Percentiles rank a stretch among this genome's conserved stretches.
These are phyloP conservation scores for Rhamnusium bicolor DNA, from an alignment of 2,888 invertebrate species.

Conservation along the genomic window DNA sequence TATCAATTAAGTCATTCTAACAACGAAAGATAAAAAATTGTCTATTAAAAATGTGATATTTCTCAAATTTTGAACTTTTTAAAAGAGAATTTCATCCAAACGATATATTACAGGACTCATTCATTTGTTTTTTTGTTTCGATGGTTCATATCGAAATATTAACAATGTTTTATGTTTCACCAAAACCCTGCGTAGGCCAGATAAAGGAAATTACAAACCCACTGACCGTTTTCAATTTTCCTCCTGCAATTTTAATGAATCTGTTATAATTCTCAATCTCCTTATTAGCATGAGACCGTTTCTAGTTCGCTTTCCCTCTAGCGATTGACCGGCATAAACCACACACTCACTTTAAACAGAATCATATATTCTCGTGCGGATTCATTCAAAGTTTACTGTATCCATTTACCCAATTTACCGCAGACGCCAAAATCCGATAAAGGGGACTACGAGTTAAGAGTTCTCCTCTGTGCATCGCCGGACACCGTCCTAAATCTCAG, in stretches of 20 bases:
- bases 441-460: neutral
- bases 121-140: too few relatives aligned
- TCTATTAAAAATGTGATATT: too few relatives aligned
- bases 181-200: neutral
- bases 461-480: neutral
- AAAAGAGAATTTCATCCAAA: too few relatives aligned
- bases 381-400: slow-evolving; percentile 37
- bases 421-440: slow-evolving; percentile 38
- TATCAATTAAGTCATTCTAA: too few relatives aligned
- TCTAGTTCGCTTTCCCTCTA: neutral
- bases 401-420: slow-evolving; percentile 41
- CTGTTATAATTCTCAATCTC: slow-evolving; percentile 1
- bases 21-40: too few relatives aligned
- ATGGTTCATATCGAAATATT: too few relatives aligned
- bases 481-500: slow-evolving; percentile 1
- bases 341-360: slow-evolving; percentile 16
- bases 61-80: too few relatives aligned
- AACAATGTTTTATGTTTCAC: too few relatives aligned
- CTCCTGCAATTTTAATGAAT: neutral
- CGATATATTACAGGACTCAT: too few relatives aligned
- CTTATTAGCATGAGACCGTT: neutral
- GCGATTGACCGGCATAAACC: neutral
- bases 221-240: neutral
- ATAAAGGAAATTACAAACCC: neutral
- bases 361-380: slow-evolving; percentile 30